Conservation (phyloP, 2,113 vertebrate genomes). For the Phainopepla nitens region DNA sequence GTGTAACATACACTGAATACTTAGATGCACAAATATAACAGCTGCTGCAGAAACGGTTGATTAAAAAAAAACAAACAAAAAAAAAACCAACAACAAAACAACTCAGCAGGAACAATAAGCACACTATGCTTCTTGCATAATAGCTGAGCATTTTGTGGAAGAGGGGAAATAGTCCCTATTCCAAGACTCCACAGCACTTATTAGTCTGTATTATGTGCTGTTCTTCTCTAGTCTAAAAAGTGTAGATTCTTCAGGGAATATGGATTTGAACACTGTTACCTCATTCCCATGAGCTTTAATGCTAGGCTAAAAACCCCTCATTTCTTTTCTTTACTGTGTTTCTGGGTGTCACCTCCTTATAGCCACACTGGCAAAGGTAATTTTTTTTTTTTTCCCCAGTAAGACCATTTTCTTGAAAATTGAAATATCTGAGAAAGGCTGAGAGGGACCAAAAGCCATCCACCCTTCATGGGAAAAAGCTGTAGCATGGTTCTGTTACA, state of each 20-base stretch:
- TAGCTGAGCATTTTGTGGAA: neutral
- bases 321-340: neutral
- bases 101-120: neutral
- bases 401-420: neutral
- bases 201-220: accelerated
- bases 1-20: neutral
- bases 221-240: neutral
- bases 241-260: neutral
- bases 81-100: neutral
- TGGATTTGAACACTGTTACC: neutral
- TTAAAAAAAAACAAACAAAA: neutral
- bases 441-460: neutral
- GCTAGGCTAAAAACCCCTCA: neutral
- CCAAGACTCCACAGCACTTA: neutral
- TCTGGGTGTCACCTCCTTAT: neutral
- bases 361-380: neutral
- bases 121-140: neutral
- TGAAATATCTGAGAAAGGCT: neutral
- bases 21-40: neutral
- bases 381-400: neutral
- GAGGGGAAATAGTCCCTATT: neutral
- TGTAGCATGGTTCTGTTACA: neutral
- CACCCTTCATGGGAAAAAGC: neutral
- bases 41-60: neutral
- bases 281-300: neutral